Evolutionary conservation across 2,888 invertebrate species (phyloP).

Genomic region (Prosopocoilus inquinatus): DNA sequence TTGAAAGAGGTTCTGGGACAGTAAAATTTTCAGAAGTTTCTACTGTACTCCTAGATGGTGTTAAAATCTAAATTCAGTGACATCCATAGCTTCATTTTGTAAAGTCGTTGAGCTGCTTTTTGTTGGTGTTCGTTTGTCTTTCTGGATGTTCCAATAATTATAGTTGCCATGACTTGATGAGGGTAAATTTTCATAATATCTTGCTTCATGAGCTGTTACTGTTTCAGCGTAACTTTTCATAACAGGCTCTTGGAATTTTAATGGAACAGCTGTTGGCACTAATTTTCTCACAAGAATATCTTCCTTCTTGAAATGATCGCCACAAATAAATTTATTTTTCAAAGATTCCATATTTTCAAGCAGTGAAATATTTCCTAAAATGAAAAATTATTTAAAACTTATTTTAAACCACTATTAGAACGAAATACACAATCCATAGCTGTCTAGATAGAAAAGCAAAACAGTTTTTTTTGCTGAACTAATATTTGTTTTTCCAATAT

Average conservation of each 20-base stretch:
- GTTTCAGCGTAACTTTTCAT: neutral
- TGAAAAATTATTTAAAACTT: no score
- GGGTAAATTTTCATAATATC: no score
- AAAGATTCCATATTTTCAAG: neutral
- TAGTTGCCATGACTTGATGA: no score
- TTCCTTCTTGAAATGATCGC: neutral
- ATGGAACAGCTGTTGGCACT: neutral
- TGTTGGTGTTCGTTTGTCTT: no score
- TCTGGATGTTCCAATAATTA: no score
- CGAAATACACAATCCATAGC: no score
- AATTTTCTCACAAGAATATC: neutral
- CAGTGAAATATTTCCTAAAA: no score
- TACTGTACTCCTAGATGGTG: neutral
- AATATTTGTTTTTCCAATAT: no score
- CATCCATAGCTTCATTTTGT: neutral
- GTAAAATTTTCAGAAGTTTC: neutral
- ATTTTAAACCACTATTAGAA: no score
- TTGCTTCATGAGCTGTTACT: no score
- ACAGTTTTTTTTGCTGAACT: no score
- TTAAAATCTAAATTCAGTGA: neutral
- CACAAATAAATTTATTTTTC: slow-evolving; percentile 1
- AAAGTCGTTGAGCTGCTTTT: neutral
- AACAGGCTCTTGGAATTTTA: neutral
- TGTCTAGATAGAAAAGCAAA: no score
- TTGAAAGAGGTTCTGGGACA: neutral